Conservation (phyloP, 2,888 invertebrate genomes). For the Meta bourneti region DNA sequence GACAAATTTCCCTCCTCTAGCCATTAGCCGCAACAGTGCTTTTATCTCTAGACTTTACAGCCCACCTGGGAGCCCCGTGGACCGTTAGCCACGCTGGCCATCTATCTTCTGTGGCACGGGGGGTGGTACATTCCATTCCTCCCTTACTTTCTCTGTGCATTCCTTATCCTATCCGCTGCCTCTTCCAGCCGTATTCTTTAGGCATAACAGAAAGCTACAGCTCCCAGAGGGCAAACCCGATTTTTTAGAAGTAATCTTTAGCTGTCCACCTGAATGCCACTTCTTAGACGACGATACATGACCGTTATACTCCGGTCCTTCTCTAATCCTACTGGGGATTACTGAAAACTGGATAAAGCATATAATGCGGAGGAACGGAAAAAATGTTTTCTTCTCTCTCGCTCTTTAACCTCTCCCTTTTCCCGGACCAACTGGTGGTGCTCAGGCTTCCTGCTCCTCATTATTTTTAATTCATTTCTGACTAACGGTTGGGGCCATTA, state of each 20-base stretch:
- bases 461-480: conserved; percentile 77
- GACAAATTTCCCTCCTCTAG: conserved; percentile 76
- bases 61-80: conserved; percentile 76
- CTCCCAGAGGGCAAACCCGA: conserved; percentile 74
- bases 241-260: conserved; percentile 76
- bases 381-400: conserved; percentile 65
- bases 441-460: conserved; percentile 55
- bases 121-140: conserved; percentile 4
- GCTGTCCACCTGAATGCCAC: conserved; percentile 76
- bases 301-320: conserved; percentile 65
- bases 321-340: conserved; percentile 74
- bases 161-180: conserved; percentile 59
- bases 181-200: conserved; percentile 68
- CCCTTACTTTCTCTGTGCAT: conserved; percentile 49
- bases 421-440: conserved; percentile 63
- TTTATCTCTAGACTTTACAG: conserved; percentile 77
- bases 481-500: conserved; percentile 73
- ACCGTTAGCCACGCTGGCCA: conserved; percentile 76
- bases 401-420: conserved; percentile 62
- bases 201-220: conserved; percentile 77
- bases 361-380: conserved; percentile 61
- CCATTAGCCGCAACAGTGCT: conserved; percentile 77
- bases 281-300: conserved; percentile 76
- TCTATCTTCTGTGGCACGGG: conserved; percentile 73
- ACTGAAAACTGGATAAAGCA: conserved; percentile 76